Percentiles rank a stretch among this genome's conserved stretches.
Conservation (phyloP, 1,140 invertebrate genomes). For the Drosophila mauritiana region DNA sequence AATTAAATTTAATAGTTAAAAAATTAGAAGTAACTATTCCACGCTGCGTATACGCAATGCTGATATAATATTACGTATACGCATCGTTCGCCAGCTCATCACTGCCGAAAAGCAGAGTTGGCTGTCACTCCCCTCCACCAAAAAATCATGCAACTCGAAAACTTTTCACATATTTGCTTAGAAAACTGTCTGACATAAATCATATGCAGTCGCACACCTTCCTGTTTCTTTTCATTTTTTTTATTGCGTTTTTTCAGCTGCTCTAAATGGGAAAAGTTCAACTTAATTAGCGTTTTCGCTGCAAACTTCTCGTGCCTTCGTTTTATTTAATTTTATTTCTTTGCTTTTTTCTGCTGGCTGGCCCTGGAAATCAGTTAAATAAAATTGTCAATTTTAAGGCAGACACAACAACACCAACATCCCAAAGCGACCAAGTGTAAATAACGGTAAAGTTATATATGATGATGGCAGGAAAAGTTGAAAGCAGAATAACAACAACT, state of each 20-base stretch:
- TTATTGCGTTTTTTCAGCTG: conserved; percentile 16
- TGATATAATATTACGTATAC: conserved; percentile 1
- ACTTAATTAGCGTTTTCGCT: conserved; percentile 59
- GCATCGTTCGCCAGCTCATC: conserved; percentile 1
- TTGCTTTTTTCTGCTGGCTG: neutral
- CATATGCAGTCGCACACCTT: conserved; percentile 53
- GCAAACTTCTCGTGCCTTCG: conserved; percentile 19
- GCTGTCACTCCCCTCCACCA: neutral
- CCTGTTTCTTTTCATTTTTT: neutral
- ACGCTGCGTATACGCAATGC: neutral
- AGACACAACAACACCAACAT: conserved; percentile 1
- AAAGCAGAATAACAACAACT: conserved; percentile 20
- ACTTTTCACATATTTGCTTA: conserved; percentile 71
- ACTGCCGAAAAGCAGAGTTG: neutral
- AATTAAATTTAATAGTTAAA: neutral
- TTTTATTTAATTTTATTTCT: conserved; percentile 18
- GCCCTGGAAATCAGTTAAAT: conserved; percentile 30
- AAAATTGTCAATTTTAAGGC: conserved; percentile 50
- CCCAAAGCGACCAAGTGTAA: conserved; percentile 45
- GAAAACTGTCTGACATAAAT: conserved; percentile 69
- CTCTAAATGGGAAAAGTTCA: conserved; percentile 69
- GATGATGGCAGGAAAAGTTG: conserved; percentile 34
- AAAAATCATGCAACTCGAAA: conserved; percentile 23
- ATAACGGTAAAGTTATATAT: conserved; percentile 53
- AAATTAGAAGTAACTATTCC: neutral